These are phyloP conservation scores for Cheilinus undulatus DNA, from an alignment of 2,113 vertebrate genomes.

Conservation along the genomic window DNA sequence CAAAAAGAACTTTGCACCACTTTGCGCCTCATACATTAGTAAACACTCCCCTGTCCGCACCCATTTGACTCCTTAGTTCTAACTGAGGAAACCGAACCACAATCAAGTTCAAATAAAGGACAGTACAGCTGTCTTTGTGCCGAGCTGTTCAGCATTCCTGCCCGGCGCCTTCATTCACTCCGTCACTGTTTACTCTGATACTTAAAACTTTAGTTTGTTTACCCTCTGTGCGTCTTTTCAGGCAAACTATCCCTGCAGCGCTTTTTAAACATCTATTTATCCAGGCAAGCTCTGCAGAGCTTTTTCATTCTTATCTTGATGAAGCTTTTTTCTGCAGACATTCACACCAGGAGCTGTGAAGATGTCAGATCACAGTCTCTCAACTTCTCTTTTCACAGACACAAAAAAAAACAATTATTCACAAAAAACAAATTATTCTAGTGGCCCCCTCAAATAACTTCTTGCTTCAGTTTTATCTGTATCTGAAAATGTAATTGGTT, in stretches of 20 bases:
- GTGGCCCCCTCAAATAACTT: too few species aligned
- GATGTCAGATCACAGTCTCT: neutral
- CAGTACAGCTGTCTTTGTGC: neutral
- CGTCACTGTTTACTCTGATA: constrained; percentile 13
- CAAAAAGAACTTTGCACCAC: too few species aligned
- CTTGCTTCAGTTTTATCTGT: too few species aligned
- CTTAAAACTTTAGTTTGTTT: constrained; percentile 15
- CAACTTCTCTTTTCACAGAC: constrained; percentile 5
- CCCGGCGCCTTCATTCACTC: neutral
- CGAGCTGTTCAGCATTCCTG: constrained; percentile 7
- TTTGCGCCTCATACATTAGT: neutral
- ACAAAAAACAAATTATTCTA: too few species aligned
- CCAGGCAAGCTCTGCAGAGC: constrained; percentile 11
- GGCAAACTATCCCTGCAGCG: constrained; percentile 5
- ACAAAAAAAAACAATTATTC: too few species aligned
- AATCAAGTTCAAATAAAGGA: neutral
- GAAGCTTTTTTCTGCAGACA: neutral
- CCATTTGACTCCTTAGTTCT: neutral
- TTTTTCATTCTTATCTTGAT: neutral
- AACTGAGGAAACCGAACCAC: neutral
- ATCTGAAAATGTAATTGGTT: too few species aligned
- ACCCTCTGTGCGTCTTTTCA: neutral
- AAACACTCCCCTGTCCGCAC: neutral
- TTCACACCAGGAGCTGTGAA: constrained; percentile 11
- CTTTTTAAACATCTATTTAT: constrained; percentile 28